phyloP scores from a whole-genome alignment of 2,888 invertebrate genomes.

The Halocaridina rubra region DNA sequence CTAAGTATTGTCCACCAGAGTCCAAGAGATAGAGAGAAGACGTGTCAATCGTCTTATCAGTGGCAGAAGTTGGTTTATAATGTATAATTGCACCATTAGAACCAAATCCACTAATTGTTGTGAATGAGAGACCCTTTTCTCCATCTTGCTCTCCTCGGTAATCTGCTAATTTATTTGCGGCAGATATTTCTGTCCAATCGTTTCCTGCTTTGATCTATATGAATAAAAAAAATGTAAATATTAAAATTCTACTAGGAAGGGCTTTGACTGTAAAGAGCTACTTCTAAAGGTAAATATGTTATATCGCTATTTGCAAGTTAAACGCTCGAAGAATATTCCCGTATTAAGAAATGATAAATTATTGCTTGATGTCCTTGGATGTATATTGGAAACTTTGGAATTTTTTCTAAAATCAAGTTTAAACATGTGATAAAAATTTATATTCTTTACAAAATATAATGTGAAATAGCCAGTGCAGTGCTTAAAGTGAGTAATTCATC shows the following conservation, averaged over 20 bases:
- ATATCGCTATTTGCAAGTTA: neutral
- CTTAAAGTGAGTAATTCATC: no score
- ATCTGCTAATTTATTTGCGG: conserved; percentile 77
- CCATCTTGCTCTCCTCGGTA: conserved; percentile 78
- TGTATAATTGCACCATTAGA: conserved; percentile 94
- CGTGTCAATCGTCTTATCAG: conserved; percentile 68
- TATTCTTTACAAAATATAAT: neutral
- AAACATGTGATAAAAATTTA: neutral
- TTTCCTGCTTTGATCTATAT: conserved; percentile 69
- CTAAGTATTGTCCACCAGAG: conserved; percentile 58
- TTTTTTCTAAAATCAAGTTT: no score
- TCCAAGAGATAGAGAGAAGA: conserved; percentile 52
- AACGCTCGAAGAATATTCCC: neutral
- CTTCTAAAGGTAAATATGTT: neutral
- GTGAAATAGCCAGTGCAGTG: no score
- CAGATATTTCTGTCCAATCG: conserved; percentile 79
- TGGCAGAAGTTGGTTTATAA: conserved; percentile 80
- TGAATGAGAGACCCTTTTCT: conserved; percentile 87
- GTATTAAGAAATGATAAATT: neutral
- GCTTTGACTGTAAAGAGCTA: neutral
- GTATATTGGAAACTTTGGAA: no score
- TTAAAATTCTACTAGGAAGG: neutral
- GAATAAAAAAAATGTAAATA: no score
- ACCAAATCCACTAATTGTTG: conserved; percentile 92
- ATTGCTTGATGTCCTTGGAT: neutral